Evolutionary conservation across 2,797 vertebrate genomes (phyloP), one percentile per base, ranked within the genome.

Genomic region (Loris lydekkerianus): DNA sequence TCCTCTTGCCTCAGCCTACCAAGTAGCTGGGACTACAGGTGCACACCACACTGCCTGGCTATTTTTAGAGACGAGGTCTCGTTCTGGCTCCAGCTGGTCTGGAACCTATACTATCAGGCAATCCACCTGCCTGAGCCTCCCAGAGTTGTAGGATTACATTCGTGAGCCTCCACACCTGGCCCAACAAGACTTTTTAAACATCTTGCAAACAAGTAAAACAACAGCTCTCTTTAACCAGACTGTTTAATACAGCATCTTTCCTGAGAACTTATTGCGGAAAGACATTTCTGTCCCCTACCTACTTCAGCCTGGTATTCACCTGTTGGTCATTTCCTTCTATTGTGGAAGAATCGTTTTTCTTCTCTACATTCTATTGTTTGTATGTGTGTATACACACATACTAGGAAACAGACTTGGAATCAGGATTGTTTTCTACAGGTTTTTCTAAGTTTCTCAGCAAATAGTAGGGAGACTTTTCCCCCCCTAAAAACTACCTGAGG

Each of bases 331-430:
- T 43, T 85, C 58, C 37, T 94, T 23, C 67, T n/a, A 6, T 34
- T 93, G 73, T 61, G 78, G 84, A 84, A 87, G 34, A 91, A 61
- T 4, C 2, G 20, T 53, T 75, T 80, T 76, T 46, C 61, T 76
- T 89, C 81, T 85, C 34, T 46, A 1, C 69, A 53, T n/a, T 61
- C 69, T 76, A 13, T 14, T 14, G 49, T 49, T 40, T 40, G 43
- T 46, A 46, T 46, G 46, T 46, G 4, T 77, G 0, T 20, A 7
- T 53, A 46, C 23, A 7, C 2, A 49, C 53, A 20, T 77, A 72
- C n/a, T 56, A 69, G 21, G 65, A 94, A 89, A 92, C 53, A 89
- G 34, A 76, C 40, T 96, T 43, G 60, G 75, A 61, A 67, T 72
- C 53, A 40, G 4, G 7, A 10, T 65, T 65, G 29, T 70, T 67